phyloP scores from a whole-genome alignment of 2,113 vertebrate species.

The Aspidoscelis tigris region DNA sequence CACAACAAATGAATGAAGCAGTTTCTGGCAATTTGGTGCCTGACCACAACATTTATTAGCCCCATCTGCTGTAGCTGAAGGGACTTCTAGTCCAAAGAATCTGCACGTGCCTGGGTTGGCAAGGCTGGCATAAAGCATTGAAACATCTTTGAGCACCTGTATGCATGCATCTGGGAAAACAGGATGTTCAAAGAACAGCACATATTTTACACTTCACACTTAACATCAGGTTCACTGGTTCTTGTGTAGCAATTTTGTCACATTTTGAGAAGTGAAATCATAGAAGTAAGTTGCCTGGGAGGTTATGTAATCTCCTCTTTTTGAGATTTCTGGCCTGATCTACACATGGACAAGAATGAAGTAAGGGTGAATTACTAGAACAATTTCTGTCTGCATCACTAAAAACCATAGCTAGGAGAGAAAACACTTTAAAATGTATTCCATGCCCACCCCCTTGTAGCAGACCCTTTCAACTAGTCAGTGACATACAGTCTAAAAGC shows the following conservation, averaged over 20 bases:
- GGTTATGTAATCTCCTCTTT: slow-evolving; percentile 23
- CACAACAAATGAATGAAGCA: neutral
- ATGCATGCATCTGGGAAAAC: neutral
- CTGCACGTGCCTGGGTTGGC: too few relatives aligned
- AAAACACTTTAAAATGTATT: neutral
- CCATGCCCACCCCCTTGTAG: too few relatives aligned
- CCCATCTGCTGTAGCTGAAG: too few relatives aligned
- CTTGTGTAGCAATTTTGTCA: neutral
- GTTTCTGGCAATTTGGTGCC: too few relatives aligned
- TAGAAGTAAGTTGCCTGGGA: neutral
- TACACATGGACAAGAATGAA: neutral
- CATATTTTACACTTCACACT: neutral
- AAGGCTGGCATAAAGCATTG: too few relatives aligned
- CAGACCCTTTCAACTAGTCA: neutral
- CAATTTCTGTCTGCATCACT: neutral
- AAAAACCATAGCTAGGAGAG: neutral
- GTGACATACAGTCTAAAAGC: neutral
- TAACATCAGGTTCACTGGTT: neutral
- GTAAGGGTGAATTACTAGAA: slow-evolving; percentile 2
- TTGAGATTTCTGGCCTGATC: slow-evolving; percentile 14
- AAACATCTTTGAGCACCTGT: neutral
- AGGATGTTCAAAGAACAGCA: neutral
- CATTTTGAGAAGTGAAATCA: neutral
- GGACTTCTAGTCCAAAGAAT: too few relatives aligned
- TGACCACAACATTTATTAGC: too few relatives aligned